Evolutionary conservation across 1,140 invertebrate species (phyloP).

Genomic region (Calycopis cecrops): DNA sequence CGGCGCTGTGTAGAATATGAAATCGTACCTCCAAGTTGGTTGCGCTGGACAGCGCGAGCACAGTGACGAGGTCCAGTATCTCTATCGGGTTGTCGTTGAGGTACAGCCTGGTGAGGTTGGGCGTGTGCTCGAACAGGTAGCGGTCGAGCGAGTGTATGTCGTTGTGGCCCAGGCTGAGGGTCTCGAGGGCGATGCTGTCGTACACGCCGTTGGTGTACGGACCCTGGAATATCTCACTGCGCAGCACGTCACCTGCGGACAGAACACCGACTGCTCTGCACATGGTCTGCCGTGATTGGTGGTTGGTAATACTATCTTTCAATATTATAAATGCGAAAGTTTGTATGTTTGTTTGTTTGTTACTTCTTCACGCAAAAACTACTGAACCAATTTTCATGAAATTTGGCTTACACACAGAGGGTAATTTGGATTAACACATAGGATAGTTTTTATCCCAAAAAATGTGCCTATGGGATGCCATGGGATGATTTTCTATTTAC

Average conservation of each 20-base stretch:
- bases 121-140: constrained; percentile 83
- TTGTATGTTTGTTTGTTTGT: too few species aligned
- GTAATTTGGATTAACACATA: too few species aligned
- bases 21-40: constrained; percentile 75
- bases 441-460: too few species aligned
- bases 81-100: constrained; percentile 82
- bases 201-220: constrained; percentile 76
- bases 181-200: constrained; percentile 78
- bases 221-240: constrained; percentile 77
- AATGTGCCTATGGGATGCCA: too few species aligned
- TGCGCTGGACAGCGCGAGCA: constrained; percentile 77
- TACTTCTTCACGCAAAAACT: too few species aligned
- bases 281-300: too few species aligned
- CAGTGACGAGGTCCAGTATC: constrained; percentile 77
- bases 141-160: constrained; percentile 79
- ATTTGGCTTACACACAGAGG: too few species aligned
- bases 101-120: constrained; percentile 78
- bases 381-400: too few species aligned
- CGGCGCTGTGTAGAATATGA: too few species aligned
- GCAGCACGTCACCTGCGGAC: constrained; percentile 75
- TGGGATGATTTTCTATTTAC: too few species aligned
- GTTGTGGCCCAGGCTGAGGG: constrained; percentile 82
- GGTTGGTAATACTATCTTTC: too few species aligned
- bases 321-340: too few species aligned
- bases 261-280: background rate